Evolutionary conservation across 2,797 vertebrate species (phyloP).

Genomic region (Cebuella pygmaea): DNA sequence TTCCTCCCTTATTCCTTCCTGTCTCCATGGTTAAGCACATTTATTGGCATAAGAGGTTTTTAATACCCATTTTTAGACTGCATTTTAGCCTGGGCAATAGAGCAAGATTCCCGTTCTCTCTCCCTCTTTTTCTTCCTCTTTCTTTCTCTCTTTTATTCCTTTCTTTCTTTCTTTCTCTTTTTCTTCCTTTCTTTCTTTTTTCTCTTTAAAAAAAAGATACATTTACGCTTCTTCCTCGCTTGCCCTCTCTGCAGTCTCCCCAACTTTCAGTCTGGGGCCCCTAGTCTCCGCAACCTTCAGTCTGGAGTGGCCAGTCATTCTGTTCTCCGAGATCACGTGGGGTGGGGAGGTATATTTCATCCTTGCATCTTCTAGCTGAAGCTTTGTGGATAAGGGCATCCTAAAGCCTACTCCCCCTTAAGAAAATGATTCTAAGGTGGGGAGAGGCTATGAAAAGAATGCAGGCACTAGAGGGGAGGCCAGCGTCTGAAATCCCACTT

Average conservation of each 20-base stretch:
- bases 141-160: no score
- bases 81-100: no score
- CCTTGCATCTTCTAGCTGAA: not conserved
- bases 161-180: no score
- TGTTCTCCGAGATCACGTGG: not conserved
- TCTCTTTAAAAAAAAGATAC: not conserved
- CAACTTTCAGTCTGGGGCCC: not conserved
- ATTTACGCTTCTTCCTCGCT: not conserved
- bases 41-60: no score
- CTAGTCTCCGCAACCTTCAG: not conserved
- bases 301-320: not conserved
- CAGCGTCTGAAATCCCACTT: not conserved
- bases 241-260: not conserved
- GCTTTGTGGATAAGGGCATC: not conserved
- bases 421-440: not conserved
- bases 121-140: no score
- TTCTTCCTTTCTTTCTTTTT: no score
- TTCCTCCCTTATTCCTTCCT: no score
- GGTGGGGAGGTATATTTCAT: not conserved
- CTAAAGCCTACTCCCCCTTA: rapidly evolving
- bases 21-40: no score
- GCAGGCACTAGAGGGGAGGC: not conserved
- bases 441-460: rapidly evolving
- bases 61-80: no score
- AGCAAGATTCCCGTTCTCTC: no score